A percentile compares a stretch with the other conserved stretches of the same genome.
Conservation (phyloP, 64 coral and sea anemone genomes). For the Porites australiensis region DNA sequence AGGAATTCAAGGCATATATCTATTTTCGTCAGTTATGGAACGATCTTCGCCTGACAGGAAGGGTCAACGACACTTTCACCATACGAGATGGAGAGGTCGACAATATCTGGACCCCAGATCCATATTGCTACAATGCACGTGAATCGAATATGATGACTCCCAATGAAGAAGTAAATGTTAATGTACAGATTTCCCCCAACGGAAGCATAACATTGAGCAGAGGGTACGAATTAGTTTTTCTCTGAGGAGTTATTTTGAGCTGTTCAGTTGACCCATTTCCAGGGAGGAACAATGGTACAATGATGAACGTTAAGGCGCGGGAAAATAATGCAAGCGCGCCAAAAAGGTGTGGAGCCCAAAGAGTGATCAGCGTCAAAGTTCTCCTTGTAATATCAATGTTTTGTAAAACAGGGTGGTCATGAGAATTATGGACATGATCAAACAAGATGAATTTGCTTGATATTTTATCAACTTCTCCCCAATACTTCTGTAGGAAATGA, state of each 20-base stretch:
- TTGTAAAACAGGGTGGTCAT: too few species aligned
- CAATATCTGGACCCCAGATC: neutral
- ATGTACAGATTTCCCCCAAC: conserved; percentile 12
- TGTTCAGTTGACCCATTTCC: neutral
- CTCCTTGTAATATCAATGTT: too few species aligned
- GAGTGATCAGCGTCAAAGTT: too few species aligned
- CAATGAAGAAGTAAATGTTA: conserved; percentile 45
- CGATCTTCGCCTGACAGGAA: conserved; percentile 68
- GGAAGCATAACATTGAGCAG: conserved; percentile 61
- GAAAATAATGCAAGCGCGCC: too few species aligned
- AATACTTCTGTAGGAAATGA: too few species aligned
- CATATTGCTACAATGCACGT: conserved; percentile 8
- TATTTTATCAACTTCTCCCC: too few species aligned
- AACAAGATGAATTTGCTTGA: too few species aligned
- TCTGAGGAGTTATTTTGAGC: too few species aligned
- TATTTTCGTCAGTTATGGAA: conserved; percentile 80
- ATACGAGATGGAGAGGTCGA: conserved; percentile 51
- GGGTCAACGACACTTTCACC: conserved; percentile 52
- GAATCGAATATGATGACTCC: conserved; percentile 85
- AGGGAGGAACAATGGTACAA: too few species aligned
- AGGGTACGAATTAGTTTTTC: conserved; percentile 36
- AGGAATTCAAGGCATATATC: conserved; percentile 63
- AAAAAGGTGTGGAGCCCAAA: too few species aligned
- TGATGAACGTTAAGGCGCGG: too few species aligned
- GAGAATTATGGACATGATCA: too few species aligned